Conservation (phyloP, 2,113 vertebrate species). For the Misgurnus mizolepis region DNA sequence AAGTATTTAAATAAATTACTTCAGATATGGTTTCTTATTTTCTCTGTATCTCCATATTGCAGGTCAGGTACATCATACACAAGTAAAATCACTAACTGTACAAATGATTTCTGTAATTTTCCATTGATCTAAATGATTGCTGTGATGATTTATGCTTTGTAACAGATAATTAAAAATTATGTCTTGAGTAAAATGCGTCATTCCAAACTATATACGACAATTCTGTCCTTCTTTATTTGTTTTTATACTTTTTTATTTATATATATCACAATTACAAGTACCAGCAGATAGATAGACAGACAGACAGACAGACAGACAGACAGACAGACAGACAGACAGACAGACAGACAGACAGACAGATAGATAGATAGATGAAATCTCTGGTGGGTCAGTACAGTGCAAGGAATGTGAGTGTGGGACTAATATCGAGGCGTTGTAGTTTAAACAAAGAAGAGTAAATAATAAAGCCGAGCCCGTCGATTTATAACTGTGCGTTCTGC, state of each 20-base stretch:
- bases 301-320: too few species aligned
- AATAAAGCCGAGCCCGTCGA: neutral
- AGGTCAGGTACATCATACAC: neutral
- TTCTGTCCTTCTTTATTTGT: neutral
- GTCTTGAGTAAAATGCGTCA: neutral
- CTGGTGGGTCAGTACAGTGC: neutral
- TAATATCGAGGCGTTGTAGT: conserved; percentile 2
- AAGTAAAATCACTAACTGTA: neutral
- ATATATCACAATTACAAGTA: neutral
- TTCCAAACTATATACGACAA: neutral
- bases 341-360: too few species aligned
- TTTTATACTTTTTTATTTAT: neutral
- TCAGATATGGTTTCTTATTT: neutral
- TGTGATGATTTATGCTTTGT: neutral
- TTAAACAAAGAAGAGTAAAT: conserved; percentile 28
- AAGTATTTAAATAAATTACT: neutral
- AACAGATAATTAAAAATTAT: neutral
- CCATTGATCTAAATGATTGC: neutral
- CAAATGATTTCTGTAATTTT: neutral
- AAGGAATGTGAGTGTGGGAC: neutral
- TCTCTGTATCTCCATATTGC: neutral
- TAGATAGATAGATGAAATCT: neutral
- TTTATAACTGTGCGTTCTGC: neutral
- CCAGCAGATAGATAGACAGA: too few species aligned
- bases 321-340: too few species aligned